Base-by-base conservation (phyloP, 92 coral and sea anemone genomes). In the Palythoa heliodiscus region DNA sequence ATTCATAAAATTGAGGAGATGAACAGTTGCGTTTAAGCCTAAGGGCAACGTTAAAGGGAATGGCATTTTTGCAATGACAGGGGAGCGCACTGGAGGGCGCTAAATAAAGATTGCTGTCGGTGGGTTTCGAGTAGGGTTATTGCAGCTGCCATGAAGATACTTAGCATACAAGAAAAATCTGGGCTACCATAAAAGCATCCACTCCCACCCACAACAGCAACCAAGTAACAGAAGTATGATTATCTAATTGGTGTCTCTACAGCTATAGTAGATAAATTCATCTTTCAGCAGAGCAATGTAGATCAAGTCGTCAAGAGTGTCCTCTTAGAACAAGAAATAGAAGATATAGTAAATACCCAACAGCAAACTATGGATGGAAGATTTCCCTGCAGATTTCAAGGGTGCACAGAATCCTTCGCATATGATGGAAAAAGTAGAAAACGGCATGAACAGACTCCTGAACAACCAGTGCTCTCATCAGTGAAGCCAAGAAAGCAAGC, bases 391-490 rank as follows among this genome's bases (percentile, higher is more conserved):
- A 68, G 92, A 20, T 23, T 87, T 71, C 71, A 40, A 22, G 93
- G 91, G 17, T 87, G 91, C 61, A 78, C 64, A 14, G 48, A 37
- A 64, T 69, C 91, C 15, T 90, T 90, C 58, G 84, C 83, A 58
- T 85, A 83, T 84, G 88, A 87, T 87, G 93, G 93, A 52, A 75
- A 67, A 24, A 87, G 87, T 61, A 77, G 91, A 50, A 55, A 83
- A 37, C 83, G 77, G 47, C 88, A 90, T 39, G 90, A 90, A 69
- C 40, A n/a, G 67, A 85, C 86, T 47, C 35, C 35, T 29, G 35
- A 29, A 29, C 35, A 29, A 29, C 1, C 35, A 29, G 35, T 35
- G 71, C 47, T 43, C 48, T 43, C 48, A 43, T 43, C 48, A 4
- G 8, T 43, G 8, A 43, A 43, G 48, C 19, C 86, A 8, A 37